Conservation (phyloP, 2,113 vertebrate genomes). For the Pelusios castaneus region DNA sequence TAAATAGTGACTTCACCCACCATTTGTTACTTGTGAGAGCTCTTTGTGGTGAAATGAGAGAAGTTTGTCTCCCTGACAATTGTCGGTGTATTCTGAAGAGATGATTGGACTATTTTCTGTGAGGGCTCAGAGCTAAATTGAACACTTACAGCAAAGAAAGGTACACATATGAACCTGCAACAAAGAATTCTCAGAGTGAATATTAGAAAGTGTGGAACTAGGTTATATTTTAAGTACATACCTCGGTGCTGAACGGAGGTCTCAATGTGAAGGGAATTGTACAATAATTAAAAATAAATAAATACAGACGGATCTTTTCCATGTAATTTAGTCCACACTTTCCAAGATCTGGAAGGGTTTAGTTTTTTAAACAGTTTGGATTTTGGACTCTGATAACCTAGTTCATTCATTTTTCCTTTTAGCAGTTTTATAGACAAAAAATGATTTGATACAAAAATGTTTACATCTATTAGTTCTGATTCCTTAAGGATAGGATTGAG, state of each 20-base stretch:
- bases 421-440: background rate
- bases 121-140: background rate
- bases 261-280: background rate
- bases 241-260: background rate
- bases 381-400: background rate
- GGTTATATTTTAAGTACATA: background rate
- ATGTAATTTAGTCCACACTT: background rate
- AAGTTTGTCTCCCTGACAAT: conserved; percentile 68
- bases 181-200: background rate
- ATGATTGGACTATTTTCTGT: conserved; percentile 37
- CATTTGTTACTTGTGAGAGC: conserved; percentile 53
- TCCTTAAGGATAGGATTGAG: background rate
- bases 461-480: background rate
- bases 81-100: background rate
- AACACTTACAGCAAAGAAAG: conserved; percentile 1
- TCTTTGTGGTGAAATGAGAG: conserved; percentile 64
- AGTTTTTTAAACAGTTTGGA: background rate
- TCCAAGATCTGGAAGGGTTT: background rate
- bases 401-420: background rate
- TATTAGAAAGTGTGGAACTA: background rate
- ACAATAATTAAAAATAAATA: background rate
- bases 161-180: background rate
- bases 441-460: background rate
- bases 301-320: background rate
- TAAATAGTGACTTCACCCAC: conserved; percentile 38